phyloP scores from a whole-genome alignment of 2,797 vertebrate species.

The Pseudomugil gertrudae region DNA sequence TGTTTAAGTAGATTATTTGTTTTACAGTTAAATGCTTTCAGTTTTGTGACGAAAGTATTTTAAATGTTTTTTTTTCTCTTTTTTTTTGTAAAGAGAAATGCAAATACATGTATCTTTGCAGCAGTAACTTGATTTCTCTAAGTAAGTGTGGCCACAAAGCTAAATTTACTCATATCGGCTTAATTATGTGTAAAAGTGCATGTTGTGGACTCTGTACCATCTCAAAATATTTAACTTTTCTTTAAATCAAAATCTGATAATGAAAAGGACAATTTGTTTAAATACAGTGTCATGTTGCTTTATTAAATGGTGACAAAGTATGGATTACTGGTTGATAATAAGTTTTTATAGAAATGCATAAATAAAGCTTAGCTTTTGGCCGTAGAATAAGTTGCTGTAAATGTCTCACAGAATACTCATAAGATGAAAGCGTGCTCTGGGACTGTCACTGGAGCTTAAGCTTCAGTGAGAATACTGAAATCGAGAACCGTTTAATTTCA shows the following conservation, averaged over 20 bases:
- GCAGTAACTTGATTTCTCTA: background rate
- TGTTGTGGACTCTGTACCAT: constrained; percentile 5
- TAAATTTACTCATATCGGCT: background rate
- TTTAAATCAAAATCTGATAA: constrained; percentile 9
- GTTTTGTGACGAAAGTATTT: background rate
- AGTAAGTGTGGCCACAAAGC: background rate
- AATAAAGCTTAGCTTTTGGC: constrained; percentile 7
- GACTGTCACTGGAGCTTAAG: constrained; percentile 1
- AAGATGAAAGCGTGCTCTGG: constrained; percentile 4
- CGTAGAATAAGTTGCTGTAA: constrained; percentile 7
- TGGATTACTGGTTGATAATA: constrained; percentile 11
- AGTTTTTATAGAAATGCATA: constrained; percentile 18
- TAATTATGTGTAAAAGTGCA: constrained; percentile 5
- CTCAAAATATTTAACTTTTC: background rate
- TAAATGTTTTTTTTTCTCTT: background rate
- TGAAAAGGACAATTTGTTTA: constrained; percentile 17
- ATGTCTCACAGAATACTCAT: constrained; percentile 11
- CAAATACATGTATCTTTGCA: background rate
- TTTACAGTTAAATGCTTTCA: background rate
- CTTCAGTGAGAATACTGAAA: constrained; percentile 1
- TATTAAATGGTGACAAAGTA: constrained; percentile 11
- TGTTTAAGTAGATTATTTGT: background rate
- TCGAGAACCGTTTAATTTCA: constrained; percentile 2
- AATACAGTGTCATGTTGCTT: background rate
- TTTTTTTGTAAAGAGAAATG: background rate